Evolutionary conservation across 2,888 invertebrate species (phyloP).

Genomic region (Volucella bombylans): DNA sequence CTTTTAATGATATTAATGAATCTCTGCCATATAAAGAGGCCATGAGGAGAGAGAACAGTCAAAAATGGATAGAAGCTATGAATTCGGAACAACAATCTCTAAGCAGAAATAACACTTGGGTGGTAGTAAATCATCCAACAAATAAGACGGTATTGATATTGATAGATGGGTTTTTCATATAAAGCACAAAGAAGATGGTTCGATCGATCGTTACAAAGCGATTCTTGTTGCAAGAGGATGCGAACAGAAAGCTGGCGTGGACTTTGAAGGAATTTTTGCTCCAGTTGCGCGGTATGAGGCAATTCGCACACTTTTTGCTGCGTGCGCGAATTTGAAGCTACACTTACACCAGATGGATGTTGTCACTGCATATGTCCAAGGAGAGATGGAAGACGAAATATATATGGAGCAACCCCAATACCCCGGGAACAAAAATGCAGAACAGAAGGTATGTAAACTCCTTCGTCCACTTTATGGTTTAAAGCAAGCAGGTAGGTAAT

Average conservation of each 20-base stretch:
- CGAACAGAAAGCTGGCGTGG: conserved; percentile 68
- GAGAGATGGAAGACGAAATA: conserved; percentile 19
- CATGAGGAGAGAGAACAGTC: conserved; percentile 12
- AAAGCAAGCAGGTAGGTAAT: conserved; percentile 64
- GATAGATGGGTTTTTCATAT: conserved; percentile 53
- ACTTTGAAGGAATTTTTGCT: conserved; percentile 73
- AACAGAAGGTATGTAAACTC: conserved; percentile 52
- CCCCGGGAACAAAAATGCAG: conserved; percentile 42
- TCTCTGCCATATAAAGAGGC: conserved; percentile 39
- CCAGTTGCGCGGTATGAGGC: conserved; percentile 72
- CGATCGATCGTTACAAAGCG: conserved; percentile 59
- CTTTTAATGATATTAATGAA: conserved; percentile 13
- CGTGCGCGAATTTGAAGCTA: conserved; percentile 53
- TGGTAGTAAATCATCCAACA: conserved; percentile 30
- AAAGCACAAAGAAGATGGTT: conserved; percentile 40
- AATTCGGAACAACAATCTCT: too few species aligned
- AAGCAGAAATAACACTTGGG: conserved; percentile 48
- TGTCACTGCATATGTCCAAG: conserved; percentile 53
- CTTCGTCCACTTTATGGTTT: conserved; percentile 70
- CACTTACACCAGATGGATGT: conserved; percentile 69
- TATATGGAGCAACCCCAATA: conserved; percentile 72
- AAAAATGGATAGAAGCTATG: conserved; percentile 87
- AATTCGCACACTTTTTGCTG: conserved; percentile 60
- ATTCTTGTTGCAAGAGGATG: conserved; percentile 65
- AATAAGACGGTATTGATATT: conserved; percentile 18